A percentile compares a stretch with the other conserved stretches of the same genome.
phyloP scores from a whole-genome alignment of 2,888 invertebrate genomes.

The Ochropacha duplaris region DNA sequence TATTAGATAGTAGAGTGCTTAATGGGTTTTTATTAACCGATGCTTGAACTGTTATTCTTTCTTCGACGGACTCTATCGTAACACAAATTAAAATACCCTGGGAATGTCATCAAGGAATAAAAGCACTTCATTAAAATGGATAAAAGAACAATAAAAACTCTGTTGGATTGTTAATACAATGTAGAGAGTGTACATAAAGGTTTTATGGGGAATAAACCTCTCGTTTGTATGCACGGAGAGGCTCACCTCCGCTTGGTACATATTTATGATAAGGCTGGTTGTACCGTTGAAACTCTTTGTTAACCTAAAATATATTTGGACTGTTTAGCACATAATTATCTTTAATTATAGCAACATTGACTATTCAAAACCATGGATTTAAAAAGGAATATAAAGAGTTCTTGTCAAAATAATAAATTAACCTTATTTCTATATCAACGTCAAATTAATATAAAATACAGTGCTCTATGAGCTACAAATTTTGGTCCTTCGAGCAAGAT shows the following conservation, averaged over 20 bases:
- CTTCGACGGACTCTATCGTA: not conserved
- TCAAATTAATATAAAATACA: too few relatives aligned
- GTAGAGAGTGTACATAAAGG: slow-evolving; percentile 22
- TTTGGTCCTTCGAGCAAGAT: too few relatives aligned
- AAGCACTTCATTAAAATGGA: slow-evolving; percentile 1
- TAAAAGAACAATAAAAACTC: not conserved
- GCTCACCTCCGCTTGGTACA: slow-evolving; percentile 12
- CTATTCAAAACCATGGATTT: too few relatives aligned
- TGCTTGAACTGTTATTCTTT: not conserved
- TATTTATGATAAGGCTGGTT: slow-evolving; percentile 16
- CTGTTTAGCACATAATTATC: not conserved
- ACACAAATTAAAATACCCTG: not conserved
- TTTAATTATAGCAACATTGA: too few relatives aligned
- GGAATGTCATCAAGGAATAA: not conserved
- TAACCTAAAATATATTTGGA: not conserved
- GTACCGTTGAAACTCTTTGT: not conserved
- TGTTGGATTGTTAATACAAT: slow-evolving; percentile 10
- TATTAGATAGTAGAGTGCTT: not conserved
- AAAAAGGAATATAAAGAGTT: too few relatives aligned
- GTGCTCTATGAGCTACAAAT: too few relatives aligned
- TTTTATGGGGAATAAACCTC: slow-evolving; percentile 38
- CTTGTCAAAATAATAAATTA: too few relatives aligned
- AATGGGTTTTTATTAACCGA: not conserved
- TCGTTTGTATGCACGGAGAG: slow-evolving; percentile 37
- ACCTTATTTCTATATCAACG: too few relatives aligned